A percentile compares a stretch with the other conserved stretches of the same genome.
Evolutionary conservation across 1,140 invertebrate genomes (phyloP).

Genomic region (Lerema accius): DNA sequence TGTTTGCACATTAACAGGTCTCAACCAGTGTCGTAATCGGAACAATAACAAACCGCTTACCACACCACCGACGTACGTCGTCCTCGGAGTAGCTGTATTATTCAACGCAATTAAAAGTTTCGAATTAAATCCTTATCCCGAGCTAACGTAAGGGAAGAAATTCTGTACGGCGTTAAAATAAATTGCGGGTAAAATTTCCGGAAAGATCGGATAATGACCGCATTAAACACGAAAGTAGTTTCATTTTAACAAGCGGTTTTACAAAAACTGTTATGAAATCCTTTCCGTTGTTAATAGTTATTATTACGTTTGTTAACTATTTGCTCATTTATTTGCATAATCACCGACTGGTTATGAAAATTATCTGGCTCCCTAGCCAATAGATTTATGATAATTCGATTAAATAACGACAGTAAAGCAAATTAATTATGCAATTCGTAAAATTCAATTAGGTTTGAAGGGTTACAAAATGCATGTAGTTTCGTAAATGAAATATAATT

Average conservation of each 20-base stretch:
- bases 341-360: too few relatives aligned
- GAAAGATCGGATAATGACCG: conserved; percentile 2
- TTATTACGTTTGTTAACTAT: not conserved
- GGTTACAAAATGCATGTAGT: too few relatives aligned
- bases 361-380: too few relatives aligned
- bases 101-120: conserved; percentile 16
- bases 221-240: conserved; percentile 1
- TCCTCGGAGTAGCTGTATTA: not conserved
- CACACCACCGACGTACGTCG: not conserved
- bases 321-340: too few relatives aligned
- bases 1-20: conserved; percentile 41
- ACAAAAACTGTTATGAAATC: not conserved
- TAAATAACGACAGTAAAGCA: too few relatives aligned
- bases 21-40: conserved; percentile 40
- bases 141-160: not conserved
- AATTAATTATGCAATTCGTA: too few relatives aligned
- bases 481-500: too few relatives aligned
- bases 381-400: too few relatives aligned
- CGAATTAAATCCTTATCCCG: conserved; percentile 10
- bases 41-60: conserved; percentile 28
- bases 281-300: not conserved
- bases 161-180: not conserved
- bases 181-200: conserved; percentile 2
- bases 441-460: too few relatives aligned
- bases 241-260: conserved; percentile 4